Evolutionary conservation across 2,888 invertebrate species (phyloP).

Genomic region (Lasioglossum figueresi): DNA sequence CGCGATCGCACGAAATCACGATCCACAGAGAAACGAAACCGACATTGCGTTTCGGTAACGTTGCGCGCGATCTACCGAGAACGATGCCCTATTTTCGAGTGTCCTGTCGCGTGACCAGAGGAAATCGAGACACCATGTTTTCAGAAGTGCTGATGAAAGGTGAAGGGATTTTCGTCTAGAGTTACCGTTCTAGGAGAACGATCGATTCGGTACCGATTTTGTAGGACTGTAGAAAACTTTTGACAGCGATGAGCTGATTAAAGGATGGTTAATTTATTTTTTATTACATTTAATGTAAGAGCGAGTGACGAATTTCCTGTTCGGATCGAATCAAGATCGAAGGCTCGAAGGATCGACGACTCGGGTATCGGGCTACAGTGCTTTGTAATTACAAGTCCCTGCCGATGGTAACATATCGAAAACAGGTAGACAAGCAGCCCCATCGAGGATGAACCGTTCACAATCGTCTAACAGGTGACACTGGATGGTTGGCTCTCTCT

Average conservation of each 20-base stretch:
- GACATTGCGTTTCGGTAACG: conserved; percentile 43
- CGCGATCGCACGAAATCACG: conserved; percentile 53
- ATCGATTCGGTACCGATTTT: background rate
- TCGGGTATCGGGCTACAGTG: background rate
- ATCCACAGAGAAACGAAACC: conserved; percentile 31
- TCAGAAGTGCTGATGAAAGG: background rate
- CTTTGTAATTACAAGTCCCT: background rate
- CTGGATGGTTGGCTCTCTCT: background rate
- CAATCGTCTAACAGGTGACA: conserved; percentile 8
- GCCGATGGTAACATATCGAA: background rate
- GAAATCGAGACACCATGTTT: background rate
- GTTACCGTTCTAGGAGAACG: background rate
- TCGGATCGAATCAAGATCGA: background rate
- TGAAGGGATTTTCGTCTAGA: background rate
- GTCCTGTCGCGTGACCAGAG: conserved; percentile 22
- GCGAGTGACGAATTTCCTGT: no score
- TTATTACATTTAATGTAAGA: no score
- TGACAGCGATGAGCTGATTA: background rate
- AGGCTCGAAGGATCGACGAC: background rate
- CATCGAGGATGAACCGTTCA: background rate
- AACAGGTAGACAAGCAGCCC: background rate
- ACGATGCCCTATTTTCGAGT: conserved; percentile 32
- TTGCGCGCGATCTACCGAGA: conserved; percentile 13
- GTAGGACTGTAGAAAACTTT: background rate
- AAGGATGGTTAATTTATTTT: background rate